These are phyloP conservation scores for Eurosta solidaginis DNA, from an alignment of 1,140 invertebrate genomes.

Conservation along the genomic window DNA sequence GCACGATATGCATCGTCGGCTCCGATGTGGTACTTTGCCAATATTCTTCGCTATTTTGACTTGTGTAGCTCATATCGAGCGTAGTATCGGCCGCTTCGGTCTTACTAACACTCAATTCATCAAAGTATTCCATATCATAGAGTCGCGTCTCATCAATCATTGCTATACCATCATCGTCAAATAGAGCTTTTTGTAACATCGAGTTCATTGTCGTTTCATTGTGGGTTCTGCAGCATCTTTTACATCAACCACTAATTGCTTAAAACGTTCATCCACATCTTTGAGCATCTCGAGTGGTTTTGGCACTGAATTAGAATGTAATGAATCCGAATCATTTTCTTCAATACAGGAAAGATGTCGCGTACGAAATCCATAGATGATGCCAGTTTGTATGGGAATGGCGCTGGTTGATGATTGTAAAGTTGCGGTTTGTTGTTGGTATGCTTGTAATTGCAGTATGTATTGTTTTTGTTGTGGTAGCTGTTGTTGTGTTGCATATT, in stretches of 20 bases:
- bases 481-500: constrained; percentile 38
- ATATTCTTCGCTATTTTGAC: constrained; percentile 41
- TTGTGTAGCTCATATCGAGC: constrained; percentile 40
- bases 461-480: constrained; percentile 22
- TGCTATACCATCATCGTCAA: constrained; percentile 42
- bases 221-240: constrained; percentile 31
- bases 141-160: constrained; percentile 57
- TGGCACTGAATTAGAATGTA: constrained; percentile 51
- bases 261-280: constrained; percentile 54
- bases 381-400: constrained; percentile 42
- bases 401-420: constrained; percentile 5
- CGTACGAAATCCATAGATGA: constrained; percentile 55
- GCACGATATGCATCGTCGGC: constrained; percentile 42
- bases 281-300: constrained; percentile 53
- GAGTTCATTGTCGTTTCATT: not conserved
- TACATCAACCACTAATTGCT: constrained; percentile 39
- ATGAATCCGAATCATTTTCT: constrained; percentile 56
- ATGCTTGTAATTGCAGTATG: not conserved
- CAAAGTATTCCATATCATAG: constrained; percentile 50
- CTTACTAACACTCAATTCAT: constrained; percentile 43
- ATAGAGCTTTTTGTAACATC: not conserved
- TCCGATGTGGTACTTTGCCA: constrained; percentile 45
- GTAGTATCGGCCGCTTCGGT: not conserved
- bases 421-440: not conserved
- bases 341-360: constrained; percentile 57